Base-by-base conservation (phyloP, 2,797 vertebrate genomes). In the Syngnathus acus region DNA sequence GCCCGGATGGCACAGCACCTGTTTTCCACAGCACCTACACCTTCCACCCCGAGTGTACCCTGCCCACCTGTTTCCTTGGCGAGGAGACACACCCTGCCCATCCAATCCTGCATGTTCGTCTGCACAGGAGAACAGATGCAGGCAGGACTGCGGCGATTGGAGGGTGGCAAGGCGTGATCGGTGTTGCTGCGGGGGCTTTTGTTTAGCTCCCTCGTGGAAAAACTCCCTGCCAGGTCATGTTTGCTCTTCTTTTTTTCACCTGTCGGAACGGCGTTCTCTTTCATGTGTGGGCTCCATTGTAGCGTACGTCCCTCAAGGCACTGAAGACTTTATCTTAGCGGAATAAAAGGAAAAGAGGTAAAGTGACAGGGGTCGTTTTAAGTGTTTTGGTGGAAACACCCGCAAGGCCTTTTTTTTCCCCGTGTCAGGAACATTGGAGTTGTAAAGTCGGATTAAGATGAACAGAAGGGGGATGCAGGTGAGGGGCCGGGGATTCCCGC, bases 51-150 rank as follows among this genome's bases (percentile, higher is more conserved):
- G 45, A 68, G 65, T 53, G 73, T 73, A 70, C 64, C 74, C 72
- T 76, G 61, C 80, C 69, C 84, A 90, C 84, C 88, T 89, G 86
- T 79, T 75, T 75, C 67, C 72, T 75, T 74, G 76, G 69, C 73
- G 61, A 77, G 64, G 75, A 78, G 81, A 82, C 86, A 86, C 87
- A 83, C 86, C 85, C 84, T 80, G 68, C 64, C 70, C 68, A 66
- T 61, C 23, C 63, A 75, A 71, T 73, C 73, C 76, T 66, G 68
- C 77, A 71, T 74, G 59, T 48, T 77, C 62, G 77, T 81, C 70
- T 71, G 71, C 78, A 81, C 79, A 82, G 14, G 79, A 78, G 80
- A 70, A 62, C 73, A 79, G 74, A 76, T 74, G 69, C 74, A 80
- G 74, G 75, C 75, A 68, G 72, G 74, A 71, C 81, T 77, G 63